Conservation (phyloP, 2,113 vertebrate genomes). For the Oplegnathus fasciatus region DNA sequence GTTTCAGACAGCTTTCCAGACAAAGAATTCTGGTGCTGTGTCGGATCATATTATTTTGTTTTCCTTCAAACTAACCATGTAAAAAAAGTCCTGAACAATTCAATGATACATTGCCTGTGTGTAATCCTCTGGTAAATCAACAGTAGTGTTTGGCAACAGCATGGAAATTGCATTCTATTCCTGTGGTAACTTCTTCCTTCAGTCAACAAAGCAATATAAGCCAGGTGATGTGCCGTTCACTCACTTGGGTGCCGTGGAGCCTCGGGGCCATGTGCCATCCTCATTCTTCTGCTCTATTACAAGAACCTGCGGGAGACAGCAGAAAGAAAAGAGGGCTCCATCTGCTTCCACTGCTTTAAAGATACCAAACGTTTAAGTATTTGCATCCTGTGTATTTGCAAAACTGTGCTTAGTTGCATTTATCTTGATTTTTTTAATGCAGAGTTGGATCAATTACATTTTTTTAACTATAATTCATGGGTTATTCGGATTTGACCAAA, state of each 20-base stretch:
- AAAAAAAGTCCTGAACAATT: not conserved
- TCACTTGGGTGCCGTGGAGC: constrained; percentile 95
- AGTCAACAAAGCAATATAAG: constrained; percentile 12
- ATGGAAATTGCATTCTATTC: constrained; percentile 4
- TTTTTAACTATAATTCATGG: not conserved
- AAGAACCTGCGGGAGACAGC: constrained; percentile 87
- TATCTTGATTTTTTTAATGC: not conserved
- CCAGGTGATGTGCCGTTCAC: constrained; percentile 70
- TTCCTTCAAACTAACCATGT: not conserved
- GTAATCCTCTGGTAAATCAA: not conserved
- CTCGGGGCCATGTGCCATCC: constrained; percentile 96
- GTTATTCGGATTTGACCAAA: not conserved
- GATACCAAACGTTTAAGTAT: not conserved
- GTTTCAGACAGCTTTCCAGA: not conserved
- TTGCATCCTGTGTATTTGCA: not conserved
- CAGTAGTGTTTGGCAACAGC: not conserved
- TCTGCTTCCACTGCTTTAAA: constrained; percentile 24
- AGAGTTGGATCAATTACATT: not conserved
- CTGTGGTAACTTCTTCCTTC: not conserved
- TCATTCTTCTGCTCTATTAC: constrained; percentile 99
- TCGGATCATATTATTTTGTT: not conserved
- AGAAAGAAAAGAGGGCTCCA: constrained; percentile 33
- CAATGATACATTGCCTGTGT: not conserved
- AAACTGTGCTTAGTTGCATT: not conserved
- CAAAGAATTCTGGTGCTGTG: not conserved